Percentiles rank a stretch among this genome's conserved stretches.
Conservation (phyloP, 2,113 vertebrate genomes). For the Bambusicola thoracicus region DNA sequence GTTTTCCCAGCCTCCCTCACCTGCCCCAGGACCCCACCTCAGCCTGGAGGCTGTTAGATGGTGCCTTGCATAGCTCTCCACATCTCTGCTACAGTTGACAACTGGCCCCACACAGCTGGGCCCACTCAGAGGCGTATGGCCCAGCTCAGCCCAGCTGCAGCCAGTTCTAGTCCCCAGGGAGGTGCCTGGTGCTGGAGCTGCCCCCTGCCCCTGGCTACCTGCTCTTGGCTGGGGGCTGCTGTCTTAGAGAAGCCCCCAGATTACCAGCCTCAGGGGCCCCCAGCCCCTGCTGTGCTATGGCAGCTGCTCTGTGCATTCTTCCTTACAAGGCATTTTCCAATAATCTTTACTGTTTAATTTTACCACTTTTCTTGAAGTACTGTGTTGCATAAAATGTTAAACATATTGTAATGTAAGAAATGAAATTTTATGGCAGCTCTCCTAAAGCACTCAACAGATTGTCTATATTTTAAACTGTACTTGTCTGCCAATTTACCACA, state of each 20-base stretch:
- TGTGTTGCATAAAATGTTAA: slow-evolving; percentile 47
- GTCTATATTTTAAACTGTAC: slow-evolving; percentile 64
- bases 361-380: slow-evolving; percentile 14
- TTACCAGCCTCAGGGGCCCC: neutral
- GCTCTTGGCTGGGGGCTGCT: neutral
- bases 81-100: neutral
- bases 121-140: accelerated
- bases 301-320: neutral
- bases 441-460: slow-evolving; percentile 65
- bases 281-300: accelerated
- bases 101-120: accelerated
- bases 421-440: slow-evolving; percentile 60
- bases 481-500: slow-evolving; percentile 70
- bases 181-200: neutral
- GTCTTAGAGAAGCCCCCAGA: neutral
- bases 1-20: neutral
- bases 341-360: neutral
- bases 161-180: neutral
- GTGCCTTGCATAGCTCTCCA: accelerated
- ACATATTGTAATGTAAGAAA: slow-evolving; percentile 49
- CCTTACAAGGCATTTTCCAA: neutral
- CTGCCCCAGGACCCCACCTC: neutral
- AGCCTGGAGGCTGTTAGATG: accelerated
- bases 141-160: neutral
- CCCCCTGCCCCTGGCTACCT: neutral